A percentile compares a stretch with the other conserved stretches of the same genome.
phyloP scores from a whole-genome alignment of 2,113 vertebrate genomes.

The Hippocampus mohnikei region DNA sequence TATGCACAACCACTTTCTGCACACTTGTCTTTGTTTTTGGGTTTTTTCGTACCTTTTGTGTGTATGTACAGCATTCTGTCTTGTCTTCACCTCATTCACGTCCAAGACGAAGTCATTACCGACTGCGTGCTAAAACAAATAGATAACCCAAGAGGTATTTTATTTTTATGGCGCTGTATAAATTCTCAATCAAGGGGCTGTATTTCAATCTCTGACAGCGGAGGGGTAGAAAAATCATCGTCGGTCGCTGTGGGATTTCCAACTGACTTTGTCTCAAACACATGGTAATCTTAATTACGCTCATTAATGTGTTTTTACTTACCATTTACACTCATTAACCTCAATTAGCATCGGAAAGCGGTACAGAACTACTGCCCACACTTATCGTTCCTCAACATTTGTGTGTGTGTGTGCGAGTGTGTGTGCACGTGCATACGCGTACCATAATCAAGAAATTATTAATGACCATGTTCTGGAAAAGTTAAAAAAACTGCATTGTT shows the following conservation, averaged over 20 bases:
- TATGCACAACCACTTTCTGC: background rate
- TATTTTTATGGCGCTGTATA: conserved; percentile 23
- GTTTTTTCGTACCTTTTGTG: background rate
- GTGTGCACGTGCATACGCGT: conserved; percentile 25
- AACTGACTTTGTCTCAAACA: conserved; percentile 31
- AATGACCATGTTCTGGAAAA: conserved; percentile 49
- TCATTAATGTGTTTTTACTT: conserved; percentile 69
- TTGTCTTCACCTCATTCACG: background rate
- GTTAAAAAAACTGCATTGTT: conserved; percentile 54
- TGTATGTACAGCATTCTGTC: background rate
- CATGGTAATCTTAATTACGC: conserved; percentile 59
- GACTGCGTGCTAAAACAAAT: conserved; percentile 21
- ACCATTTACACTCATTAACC: conserved; percentile 73
- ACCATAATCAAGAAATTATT: conserved; percentile 68
- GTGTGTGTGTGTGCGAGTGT: conserved; percentile 23
- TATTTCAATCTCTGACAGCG: conserved; percentile 25
- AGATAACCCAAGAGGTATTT: conserved; percentile 17
- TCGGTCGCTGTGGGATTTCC: conserved; percentile 39
- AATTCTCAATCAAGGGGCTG: conserved; percentile 28
- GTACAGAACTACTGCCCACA: conserved; percentile 45
- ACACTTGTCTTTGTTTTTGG: background rate
- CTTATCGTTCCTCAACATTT: conserved; percentile 44
- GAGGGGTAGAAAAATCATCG: conserved; percentile 24
- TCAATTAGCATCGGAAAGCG: conserved; percentile 65
- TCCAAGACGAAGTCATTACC: conserved; percentile 15